Base-by-base conservation (phyloP, 2,888 invertebrate genomes). In the Mythimna lalbum region DNA sequence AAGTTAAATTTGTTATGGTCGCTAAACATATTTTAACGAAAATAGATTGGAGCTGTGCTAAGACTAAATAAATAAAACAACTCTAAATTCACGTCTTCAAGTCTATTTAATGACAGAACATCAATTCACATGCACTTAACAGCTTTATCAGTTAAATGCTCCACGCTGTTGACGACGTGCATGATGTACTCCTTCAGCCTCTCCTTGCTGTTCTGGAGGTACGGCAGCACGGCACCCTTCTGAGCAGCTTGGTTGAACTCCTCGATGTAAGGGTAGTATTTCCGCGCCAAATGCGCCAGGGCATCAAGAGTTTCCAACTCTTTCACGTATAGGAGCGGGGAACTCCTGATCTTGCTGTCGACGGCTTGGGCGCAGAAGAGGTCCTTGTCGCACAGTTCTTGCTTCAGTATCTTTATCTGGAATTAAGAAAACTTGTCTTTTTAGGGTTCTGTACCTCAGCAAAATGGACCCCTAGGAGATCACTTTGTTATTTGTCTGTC, bases 221-320 rank as follows among this genome's bases (percentile, higher is more conserved):
- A 78, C 1, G 21, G 0, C 0, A 77, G 36, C 10, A 78, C 62
- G 10, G 14, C 7, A 4, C 62, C 64, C 10, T 27, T 64, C 33
- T 62, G 31, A 0, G 81, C 31, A 14, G 67, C 78, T 0, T 67
- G 31, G 47, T 55, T 59, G n/a, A 81, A 78, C 61, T 78, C 78
- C 0, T 72, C 67, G 6, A 55, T 59, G 31, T 52, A 64, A 0
- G 63, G 17, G n/a, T 47, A 64, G 62, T 23, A 81, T 12, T 19
- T 59, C 1, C 52, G 49, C 4, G 78, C 78, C 0, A 78, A 56
- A 2, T 65, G 31, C 4, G 64, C n/a, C 0, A 81, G 5, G 1
- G 81, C 72, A 9, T 72, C 57, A 5, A 78, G 59, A 0, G 66
- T 63, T 39, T 78, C 81, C 33, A 78, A 19, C n/a, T 78, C 78